Conservation (phyloP, 2,113 vertebrate genomes). For the Dicrurus megarhynchus region DNA sequence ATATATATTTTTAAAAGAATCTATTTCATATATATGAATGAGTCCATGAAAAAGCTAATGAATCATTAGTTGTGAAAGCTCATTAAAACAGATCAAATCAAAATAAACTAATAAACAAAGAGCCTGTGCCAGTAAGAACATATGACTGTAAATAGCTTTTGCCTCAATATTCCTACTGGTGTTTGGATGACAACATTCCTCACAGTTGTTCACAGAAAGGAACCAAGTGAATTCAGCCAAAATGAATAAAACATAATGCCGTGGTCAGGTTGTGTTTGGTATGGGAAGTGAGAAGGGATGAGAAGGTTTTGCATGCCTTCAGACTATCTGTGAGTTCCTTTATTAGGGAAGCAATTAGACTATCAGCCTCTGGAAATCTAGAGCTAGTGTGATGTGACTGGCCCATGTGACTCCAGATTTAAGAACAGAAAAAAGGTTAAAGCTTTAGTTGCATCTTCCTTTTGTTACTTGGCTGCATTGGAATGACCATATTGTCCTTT, state of each 20-base stretch:
- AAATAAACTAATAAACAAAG: neutral
- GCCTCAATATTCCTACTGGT: neutral
- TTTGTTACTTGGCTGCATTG: conserved; percentile 45
- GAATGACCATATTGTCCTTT: conserved; percentile 44
- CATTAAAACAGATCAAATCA: neutral
- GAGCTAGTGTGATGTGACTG: no score
- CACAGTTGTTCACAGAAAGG: neutral
- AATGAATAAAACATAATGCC: neutral
- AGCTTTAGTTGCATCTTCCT: conserved; percentile 37
- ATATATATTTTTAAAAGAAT: neutral
- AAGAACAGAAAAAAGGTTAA: conserved; percentile 40
- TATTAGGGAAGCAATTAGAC: conserved; percentile 9
- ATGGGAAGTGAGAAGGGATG: neutral
- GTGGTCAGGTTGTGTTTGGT: neutral
- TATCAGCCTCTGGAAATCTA: conserved; percentile 45
- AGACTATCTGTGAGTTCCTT: neutral
- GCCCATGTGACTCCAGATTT: conserved; percentile 28
- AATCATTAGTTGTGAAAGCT: neutral
- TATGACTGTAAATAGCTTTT: neutral
- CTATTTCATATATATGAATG: neutral
- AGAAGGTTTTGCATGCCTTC: neutral
- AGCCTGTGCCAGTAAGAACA: neutral
- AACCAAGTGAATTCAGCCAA: neutral
- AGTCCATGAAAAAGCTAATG: neutral
- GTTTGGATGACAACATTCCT: neutral